A percentile compares a stretch with the other conserved stretches of the same genome.
Evolutionary conservation across 2,797 vertebrate species (phyloP).

Genomic region (Garrulus glandarius): DNA sequence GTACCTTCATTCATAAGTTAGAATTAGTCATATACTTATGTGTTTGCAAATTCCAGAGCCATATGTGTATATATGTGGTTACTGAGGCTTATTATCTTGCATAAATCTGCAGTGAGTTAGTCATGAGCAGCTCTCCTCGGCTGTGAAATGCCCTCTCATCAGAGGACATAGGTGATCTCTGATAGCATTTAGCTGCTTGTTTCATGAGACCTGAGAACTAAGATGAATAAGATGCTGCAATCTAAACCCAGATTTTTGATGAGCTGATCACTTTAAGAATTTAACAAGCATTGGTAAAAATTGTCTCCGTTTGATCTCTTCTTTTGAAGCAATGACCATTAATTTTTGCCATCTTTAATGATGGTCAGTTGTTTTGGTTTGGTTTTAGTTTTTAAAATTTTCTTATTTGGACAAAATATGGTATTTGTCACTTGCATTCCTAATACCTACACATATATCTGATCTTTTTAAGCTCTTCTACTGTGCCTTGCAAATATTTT

Average conservation of each 20-base stretch:
- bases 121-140: fast-evolving
- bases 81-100: not conserved
- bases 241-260: not conserved
- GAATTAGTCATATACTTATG: not conserved
- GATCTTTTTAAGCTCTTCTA: not conserved
- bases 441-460: not conserved
- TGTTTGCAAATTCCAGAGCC: not conserved
- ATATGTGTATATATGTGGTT: not conserved
- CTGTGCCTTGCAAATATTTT: not conserved
- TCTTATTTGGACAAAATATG: not conserved
- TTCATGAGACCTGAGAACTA: not conserved
- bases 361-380: not conserved
- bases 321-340: not conserved
- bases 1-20: not conserved
- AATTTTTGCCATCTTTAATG: not conserved
- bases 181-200: not conserved
- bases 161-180: not conserved
- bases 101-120: not conserved
- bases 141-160: not conserved
- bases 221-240: not conserved
- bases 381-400: not conserved
- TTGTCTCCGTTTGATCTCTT: not conserved
- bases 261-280: not conserved
- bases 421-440: not conserved
- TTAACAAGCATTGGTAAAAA: not conserved